Base-by-base conservation (phyloP, 2,113 vertebrate species). In the Azemiops feae region DNA sequence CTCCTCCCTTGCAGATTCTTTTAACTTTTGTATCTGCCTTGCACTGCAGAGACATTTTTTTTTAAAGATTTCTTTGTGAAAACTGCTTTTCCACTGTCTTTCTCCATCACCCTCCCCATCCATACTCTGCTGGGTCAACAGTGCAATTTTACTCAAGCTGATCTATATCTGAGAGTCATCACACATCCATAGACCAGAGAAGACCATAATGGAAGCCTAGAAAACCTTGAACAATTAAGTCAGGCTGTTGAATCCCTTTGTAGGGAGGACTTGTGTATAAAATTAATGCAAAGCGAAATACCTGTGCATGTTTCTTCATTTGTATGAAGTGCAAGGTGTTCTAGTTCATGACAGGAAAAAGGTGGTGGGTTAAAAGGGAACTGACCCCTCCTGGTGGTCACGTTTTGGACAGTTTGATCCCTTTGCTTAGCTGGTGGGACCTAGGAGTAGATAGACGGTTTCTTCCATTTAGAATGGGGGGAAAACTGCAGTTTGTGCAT, bases 91-190 rank as follows among this genome's bases (percentile, higher is more conserved):
- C 91, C 95, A 92, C 89, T 89, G 60, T 12, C 54, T 18, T 18
- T 16, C 1, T 18, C 52, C 87, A 30, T 52, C 86, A 25, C 52
- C 52, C 3, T 6, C n/a, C n/a, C 4, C 92, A 69, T 96, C 93
- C 93, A 94, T 95, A 96, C 91, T 96, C 94, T 91, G 53, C 88
- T 89, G 96, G 96, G 97, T 97, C 97, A 97, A 85, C 16, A 89
- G 94, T 92, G 95, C 91, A 95, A 94, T 96, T 96, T 93, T 74
- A 87, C 89, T 94, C 95, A 95, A 94, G 97, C 96, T 97, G 92
- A 55, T 45, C 95, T 97, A 97, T 96, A 96, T 97, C 96, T 97
- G 96, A 96, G 95, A 96, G 93, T 96, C 96, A 97, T 97, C 95
- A 96, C 53, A 0, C 95, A 95, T 96, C 96, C 93, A 89, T 95